Percentiles rank a stretch among this genome's conserved stretches.
Conservation (phyloP, 2,797 vertebrate species). For the Hydrophis major region DNA sequence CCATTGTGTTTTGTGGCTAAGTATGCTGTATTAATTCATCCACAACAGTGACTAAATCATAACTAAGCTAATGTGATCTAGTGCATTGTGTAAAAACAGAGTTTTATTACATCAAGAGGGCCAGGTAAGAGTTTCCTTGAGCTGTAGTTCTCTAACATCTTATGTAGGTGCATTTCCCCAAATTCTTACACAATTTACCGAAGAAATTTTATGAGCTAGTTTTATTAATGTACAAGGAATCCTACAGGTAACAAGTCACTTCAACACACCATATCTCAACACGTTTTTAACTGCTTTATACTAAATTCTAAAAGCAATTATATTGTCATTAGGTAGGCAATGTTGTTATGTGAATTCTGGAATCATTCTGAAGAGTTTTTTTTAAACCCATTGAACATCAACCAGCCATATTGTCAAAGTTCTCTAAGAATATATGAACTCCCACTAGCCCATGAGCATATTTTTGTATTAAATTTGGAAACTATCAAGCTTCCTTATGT, state of each 20-base stretch:
- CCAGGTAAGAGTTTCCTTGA: neutral
- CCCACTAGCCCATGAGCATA: neutral
- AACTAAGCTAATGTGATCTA: neutral
- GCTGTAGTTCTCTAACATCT: neutral
- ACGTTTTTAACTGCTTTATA: neutral
- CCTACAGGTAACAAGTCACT: neutral
- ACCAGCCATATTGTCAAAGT: neutral
- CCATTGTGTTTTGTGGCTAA: neutral
- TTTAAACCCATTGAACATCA: neutral
- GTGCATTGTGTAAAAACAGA: neutral
- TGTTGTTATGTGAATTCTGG: neutral
- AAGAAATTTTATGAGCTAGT: neutral
- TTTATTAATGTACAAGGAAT: neutral
- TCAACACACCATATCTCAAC: neutral
- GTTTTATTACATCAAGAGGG: neutral
- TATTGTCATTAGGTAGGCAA: neutral
- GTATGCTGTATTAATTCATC: neutral
- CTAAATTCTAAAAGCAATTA: neutral
- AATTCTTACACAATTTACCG: conserved; percentile 17
- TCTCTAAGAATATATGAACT: neutral
- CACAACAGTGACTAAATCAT: neutral
- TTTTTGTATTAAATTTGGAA: neutral
- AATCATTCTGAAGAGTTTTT: neutral
- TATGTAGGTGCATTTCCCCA: neutral
- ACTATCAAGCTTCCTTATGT: neutral